These are phyloP conservation scores for Bugulina stolonifera DNA, from an alignment of 2,888 invertebrate species.

Conservation along the genomic window DNA sequence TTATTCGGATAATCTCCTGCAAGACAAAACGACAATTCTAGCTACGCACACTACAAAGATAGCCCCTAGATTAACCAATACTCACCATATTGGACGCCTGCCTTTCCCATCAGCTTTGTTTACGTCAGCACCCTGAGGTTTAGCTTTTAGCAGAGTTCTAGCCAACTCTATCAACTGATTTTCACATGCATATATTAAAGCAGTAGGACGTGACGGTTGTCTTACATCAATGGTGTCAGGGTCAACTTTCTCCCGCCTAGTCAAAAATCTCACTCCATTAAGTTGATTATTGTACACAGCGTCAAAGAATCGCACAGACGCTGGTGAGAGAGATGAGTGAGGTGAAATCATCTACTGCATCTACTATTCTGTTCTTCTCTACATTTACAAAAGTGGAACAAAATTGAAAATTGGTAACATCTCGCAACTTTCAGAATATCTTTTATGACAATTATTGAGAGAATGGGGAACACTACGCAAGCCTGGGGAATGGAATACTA, in stretches of 20 bases:
- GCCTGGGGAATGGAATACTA: no score
- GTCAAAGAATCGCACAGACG: conserved; percentile 27
- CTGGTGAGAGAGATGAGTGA: neutral
- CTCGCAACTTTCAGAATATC: no score
- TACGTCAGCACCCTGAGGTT: conserved; percentile 36
- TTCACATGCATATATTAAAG: conserved; percentile 38
- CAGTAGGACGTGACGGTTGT: conserved; percentile 35
- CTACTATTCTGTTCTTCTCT: neutral
- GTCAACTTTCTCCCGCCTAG: conserved; percentile 34
- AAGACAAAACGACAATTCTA: no score
- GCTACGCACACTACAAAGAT: no score
- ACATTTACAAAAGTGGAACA: neutral
- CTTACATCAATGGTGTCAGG: conserved; percentile 33
- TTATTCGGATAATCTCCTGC: no score
- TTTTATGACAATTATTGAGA: no score
- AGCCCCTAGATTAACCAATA: no score
- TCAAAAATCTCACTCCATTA: conserved; percentile 32
- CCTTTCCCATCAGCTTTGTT: conserved; percentile 38
- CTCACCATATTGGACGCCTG: conserved; percentile 41
- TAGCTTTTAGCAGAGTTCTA: conserved; percentile 35
- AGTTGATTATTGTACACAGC: conserved; percentile 28
- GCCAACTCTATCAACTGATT: conserved; percentile 37
- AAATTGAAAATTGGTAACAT: no score
- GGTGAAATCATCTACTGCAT: conserved; percentile 6
- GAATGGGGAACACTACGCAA: no score